These are phyloP conservation scores for Trichonephila inaurata DNA, from an alignment of 1,140 invertebrate species.

Conservation along the genomic window DNA sequence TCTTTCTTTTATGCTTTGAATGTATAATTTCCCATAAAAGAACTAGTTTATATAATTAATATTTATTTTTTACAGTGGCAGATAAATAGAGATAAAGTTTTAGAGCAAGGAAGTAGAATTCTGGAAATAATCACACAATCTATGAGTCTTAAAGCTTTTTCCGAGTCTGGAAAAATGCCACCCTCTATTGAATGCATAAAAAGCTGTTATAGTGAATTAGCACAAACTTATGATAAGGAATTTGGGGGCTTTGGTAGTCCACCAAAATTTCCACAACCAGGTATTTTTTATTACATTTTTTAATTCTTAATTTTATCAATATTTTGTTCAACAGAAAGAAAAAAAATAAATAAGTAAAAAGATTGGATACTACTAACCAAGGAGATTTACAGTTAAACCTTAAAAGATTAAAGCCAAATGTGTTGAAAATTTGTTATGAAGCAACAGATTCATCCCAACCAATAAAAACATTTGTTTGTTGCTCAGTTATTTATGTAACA, in stretches of 20 bases:
- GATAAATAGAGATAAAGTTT: constrained; percentile 84
- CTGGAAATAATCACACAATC: constrained; percentile 83
- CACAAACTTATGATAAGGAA: constrained; percentile 86
- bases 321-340: not conserved
- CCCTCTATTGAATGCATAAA: constrained; percentile 80
- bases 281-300: constrained; percentile 76
- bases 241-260: constrained; percentile 89
- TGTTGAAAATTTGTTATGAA: too few relatives aligned
- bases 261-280: constrained; percentile 96
- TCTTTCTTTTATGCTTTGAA: too few relatives aligned
- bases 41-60: too few relatives aligned
- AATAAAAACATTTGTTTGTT: too few relatives aligned
- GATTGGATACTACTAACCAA: too few relatives aligned
- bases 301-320: not conserved
- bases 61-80: constrained; percentile 85
- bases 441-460: too few relatives aligned
- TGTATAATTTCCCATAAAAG: too few relatives aligned
- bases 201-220: constrained; percentile 84
- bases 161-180: constrained; percentile 79
- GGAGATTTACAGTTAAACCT: too few relatives aligned
- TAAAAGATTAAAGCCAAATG: too few relatives aligned
- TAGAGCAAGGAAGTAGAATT: constrained; percentile 84
- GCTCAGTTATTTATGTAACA: too few relatives aligned
- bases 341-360: too few relatives aligned
- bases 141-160: constrained; percentile 78